Evolutionary conservation across 2,888 invertebrate genomes (phyloP), one percentile per base, ranked within the genome.

Genomic region (Harpagoxenus sublaevis): DNA sequence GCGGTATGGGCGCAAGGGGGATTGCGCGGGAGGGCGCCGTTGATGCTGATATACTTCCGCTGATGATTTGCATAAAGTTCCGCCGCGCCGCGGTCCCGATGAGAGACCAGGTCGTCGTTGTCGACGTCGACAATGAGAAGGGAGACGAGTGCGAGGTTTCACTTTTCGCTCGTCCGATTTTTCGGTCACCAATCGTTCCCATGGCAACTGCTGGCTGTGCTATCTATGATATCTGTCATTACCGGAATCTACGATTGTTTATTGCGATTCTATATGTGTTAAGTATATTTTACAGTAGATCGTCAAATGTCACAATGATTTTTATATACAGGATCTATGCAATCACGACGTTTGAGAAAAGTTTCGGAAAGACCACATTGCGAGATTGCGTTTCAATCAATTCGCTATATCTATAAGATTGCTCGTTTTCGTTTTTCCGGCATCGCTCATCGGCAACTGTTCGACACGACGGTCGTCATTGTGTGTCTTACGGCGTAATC

Each of bases 31-130:
- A 23, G 57, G 60, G 73, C 28, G 79, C 45, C 60, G 74, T 60
- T 81, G 74, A 66, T 77, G 82, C 81, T 66, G 70, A 85, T 57
- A 71, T 77, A 84, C 81, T 73, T 81, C 62, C 79, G 83, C 71
- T 71, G 86, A 88, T 91, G 91, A 90, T 90, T 90, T 90, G 91
- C 88, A 90, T 90, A 90, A 90, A 90, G 88, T 89, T 91, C 86
- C 82, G 51, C 57, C 62, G 84, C 82, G 51, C 57, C 62, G 84
- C 74, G 84, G 81, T 87, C 81, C 88, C 83, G 53, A 68, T 42
- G 77, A 84, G 77, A 84, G 53, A 77, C 70, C 81, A 55, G 48
- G 82, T 62, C 70, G 65, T 77, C 79, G 77, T 53, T 12, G 65
- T 28, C 62, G 66, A 68, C 65, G 60, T n/a, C 62, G 66, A 70